Evolutionary conservation across 2,888 invertebrate species (phyloP).

Genomic region (Cosmia trapezina): DNA sequence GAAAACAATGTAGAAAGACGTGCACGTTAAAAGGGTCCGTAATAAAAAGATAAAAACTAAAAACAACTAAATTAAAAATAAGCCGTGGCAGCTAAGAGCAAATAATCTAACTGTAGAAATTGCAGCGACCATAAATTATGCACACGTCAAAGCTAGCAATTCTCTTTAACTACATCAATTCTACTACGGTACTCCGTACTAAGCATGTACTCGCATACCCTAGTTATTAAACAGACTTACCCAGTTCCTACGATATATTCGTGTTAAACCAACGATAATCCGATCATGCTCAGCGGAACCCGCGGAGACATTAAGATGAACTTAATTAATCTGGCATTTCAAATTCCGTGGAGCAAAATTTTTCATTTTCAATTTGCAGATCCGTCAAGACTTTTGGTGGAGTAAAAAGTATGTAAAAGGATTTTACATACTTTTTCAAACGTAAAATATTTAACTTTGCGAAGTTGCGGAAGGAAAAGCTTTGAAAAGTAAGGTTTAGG

Average conservation of each 20-base stretch:
- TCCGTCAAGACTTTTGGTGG: not conserved
- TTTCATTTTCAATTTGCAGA: constrained; percentile 12
- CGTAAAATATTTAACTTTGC: not conserved
- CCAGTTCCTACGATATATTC: too few relatives aligned
- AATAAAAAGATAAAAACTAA: too few relatives aligned
- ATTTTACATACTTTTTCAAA: not conserved
- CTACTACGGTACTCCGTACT: not conserved
- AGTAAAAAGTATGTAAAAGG: not conserved
- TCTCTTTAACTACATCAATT: constrained; percentile 14
- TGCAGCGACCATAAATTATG: not conserved
- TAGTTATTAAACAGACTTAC: too few relatives aligned
- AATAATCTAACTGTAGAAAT: not conserved
- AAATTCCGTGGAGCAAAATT: constrained; percentile 3
- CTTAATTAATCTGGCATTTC: constrained; percentile 38
- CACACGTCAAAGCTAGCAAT: not conserved
- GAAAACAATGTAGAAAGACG: too few relatives aligned
- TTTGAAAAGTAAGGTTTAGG: not conserved
- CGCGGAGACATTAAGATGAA: constrained; percentile 25
- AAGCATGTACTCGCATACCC: constrained; percentile 14
- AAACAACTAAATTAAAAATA: too few relatives aligned
- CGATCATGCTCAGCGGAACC: constrained; percentile 17
- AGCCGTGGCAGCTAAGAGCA: too few relatives aligned
- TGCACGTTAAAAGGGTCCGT: too few relatives aligned
- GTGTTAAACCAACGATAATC: constrained; percentile 31
- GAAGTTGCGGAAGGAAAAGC: not conserved